Base-by-base conservation (phyloP, 1,140 invertebrate species). In the Bombus soroeensis region DNA sequence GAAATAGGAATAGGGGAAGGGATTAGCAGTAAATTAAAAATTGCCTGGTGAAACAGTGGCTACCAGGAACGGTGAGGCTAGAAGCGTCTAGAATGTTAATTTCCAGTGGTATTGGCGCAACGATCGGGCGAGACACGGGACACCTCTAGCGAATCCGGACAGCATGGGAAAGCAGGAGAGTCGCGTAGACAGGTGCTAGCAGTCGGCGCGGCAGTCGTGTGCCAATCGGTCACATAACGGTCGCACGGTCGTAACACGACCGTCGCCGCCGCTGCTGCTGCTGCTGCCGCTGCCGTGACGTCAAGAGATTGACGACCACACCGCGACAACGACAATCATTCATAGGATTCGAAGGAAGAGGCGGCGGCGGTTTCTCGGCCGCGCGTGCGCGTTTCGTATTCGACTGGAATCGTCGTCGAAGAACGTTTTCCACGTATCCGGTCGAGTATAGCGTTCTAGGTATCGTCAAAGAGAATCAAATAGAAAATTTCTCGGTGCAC, bases 161-260 rank as follows among this genome's bases (percentile, higher is more conserved):
- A n/a, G 59, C 84, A 85, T 81, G 84, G 79, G 79, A 85, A 85
- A 85, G 59, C 70, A 68, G 78, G 43, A 41, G 83, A 91, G 87
- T 47, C 77, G 73, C 88, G 78, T 68, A 75, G 80, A 82, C 88
- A 91, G 87, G 91, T 90, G 91, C 85, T 72, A 57, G 47, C 79
- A 47, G 81, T 77, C 88, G 85, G 74, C 81, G 86, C 74, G 75
- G 57, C 79, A 77, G 75, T 92, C 91, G 91, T 90, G 90, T 91
- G 91, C 88, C 88, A 93, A 93, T 94, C 92, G 94, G 94, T 94
- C 94, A 94, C 91, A 93, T 95, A 94, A 95, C 94, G 93, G 94
- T 93, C 93, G 92, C 91, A 92, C 89, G 92, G 89, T 93, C 92
- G 92, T 94, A 92, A 94, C 91, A 92, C 92, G 93, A 92, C 89